These are phyloP conservation scores for Dasysyrphus tricinctus DNA, from an alignment of 2,888 invertebrate species.

Conservation along the genomic window DNA sequence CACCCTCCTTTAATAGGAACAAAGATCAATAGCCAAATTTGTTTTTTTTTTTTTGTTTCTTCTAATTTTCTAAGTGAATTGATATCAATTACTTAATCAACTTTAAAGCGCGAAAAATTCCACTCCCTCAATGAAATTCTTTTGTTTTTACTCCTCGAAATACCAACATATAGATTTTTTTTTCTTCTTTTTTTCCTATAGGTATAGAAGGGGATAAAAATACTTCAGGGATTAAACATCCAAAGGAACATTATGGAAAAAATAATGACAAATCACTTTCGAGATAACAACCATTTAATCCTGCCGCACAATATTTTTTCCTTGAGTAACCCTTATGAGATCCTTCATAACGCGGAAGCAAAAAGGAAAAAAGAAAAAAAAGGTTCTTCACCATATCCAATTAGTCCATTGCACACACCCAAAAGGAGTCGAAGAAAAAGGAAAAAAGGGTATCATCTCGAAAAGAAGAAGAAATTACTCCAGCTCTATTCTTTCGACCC, in stretches of 20 bases:
- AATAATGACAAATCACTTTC: constrained; percentile 76
- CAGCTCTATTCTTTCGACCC: constrained; percentile 39
- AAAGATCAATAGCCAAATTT: constrained; percentile 71
- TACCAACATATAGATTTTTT: not conserved
- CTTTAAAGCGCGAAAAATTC: constrained; percentile 63
- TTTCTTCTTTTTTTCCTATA: not conserved
- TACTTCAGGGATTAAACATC: constrained; percentile 62
- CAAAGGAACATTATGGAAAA: constrained; percentile 71
- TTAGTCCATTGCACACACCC: constrained; percentile 58
- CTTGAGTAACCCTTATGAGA: constrained; percentile 59
- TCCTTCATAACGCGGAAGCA: constrained; percentile 40
- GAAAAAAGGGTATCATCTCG: constrained; percentile 49
- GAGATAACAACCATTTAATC: constrained; percentile 74
- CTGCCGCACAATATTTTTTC: constrained; percentile 64
- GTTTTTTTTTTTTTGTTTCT: constrained; percentile 47
- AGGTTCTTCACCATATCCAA: constrained; percentile 57
- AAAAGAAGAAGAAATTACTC: constrained; percentile 30
- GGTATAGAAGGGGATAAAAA: constrained; percentile 18
- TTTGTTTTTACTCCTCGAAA: constrained; percentile 18
- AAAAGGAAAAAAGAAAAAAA: constrained; percentile 3
- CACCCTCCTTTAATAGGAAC: constrained; percentile 28
- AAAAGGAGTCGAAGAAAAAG: constrained; percentile 31
- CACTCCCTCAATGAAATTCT: constrained; percentile 34
- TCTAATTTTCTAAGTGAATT: constrained; percentile 76
- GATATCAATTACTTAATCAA: constrained; percentile 75